phyloP scores from a whole-genome alignment of 2,113 vertebrate species.

The Petromus typicus region DNA sequence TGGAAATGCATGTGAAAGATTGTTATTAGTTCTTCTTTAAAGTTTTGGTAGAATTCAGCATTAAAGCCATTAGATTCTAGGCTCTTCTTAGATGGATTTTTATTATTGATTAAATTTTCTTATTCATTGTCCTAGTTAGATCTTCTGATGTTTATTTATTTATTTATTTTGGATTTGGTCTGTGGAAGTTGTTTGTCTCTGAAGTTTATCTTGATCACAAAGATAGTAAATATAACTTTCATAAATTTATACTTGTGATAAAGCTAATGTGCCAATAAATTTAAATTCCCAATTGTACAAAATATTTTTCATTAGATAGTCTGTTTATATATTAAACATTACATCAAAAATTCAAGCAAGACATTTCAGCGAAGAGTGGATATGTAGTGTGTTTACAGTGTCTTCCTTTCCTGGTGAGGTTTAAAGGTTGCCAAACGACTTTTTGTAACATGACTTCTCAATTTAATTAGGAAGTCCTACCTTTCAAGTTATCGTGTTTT shows the following conservation, averaged over 20 bases:
- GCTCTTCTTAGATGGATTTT: not conserved
- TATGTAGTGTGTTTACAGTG: not conserved
- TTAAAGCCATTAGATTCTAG: not conserved
- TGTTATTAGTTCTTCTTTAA: not conserved
- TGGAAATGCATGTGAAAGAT: not conserved
- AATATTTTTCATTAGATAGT: constrained; percentile 39
- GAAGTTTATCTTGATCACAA: constrained; percentile 35
- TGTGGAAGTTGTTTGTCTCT: not conserved
- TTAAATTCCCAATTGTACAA: constrained; percentile 8
- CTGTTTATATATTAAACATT: not conserved
- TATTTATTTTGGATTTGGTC: not conserved
- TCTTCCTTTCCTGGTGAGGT: not conserved
- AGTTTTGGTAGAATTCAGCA: not conserved
- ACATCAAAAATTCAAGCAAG: constrained; percentile 52
- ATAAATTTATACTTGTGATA: constrained; percentile 22
- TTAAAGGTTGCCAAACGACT: constrained; percentile 7
- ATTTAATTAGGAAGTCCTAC: constrained; percentile 49
- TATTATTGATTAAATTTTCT: not conserved
- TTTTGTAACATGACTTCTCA: not conserved
- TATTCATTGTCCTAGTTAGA: not conserved
- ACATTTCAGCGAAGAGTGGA: not conserved
- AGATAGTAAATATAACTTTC: constrained; percentile 13
- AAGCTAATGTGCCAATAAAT: not conserved
- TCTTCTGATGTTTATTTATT: no score
- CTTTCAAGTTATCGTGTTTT: constrained; percentile 22